These are phyloP conservation scores for Athripsodes cinereus DNA, from an alignment of 2,888 invertebrate genomes.

Conservation along the genomic window DNA sequence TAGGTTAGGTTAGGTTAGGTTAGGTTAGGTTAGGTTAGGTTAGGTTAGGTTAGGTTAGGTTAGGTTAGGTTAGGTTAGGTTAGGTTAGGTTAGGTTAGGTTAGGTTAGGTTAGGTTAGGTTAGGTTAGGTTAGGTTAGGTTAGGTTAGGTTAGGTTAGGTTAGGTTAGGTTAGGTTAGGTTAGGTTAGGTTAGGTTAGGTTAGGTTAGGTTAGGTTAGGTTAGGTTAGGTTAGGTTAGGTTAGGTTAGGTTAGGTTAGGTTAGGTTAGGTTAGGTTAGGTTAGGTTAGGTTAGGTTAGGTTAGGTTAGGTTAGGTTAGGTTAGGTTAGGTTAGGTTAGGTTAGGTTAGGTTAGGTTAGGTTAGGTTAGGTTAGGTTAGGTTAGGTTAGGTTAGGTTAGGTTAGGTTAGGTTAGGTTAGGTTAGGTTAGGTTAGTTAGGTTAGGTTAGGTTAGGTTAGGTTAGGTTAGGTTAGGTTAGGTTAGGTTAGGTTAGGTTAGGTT, in stretches of 20 bases:
- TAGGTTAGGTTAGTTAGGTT: conserved; percentile 21
- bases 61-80: conserved; percentile 22
- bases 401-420: conserved; percentile 22
- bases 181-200: conserved; percentile 24
- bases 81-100: conserved; percentile 28
- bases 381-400: conserved; percentile 22
- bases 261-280: conserved; percentile 21
- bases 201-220: conserved; percentile 21
- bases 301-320: conserved; percentile 23
- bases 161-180: conserved; percentile 22
- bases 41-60: conserved; percentile 26
- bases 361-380: conserved; percentile 22
- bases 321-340: conserved; percentile 21
- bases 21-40: conserved; percentile 21
- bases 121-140: conserved; percentile 25
- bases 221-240: conserved; percentile 22
- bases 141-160: conserved; percentile 24
- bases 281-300: conserved; percentile 23
- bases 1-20: conserved; percentile 8
- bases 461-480: conserved; percentile 20
- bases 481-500: conserved; percentile 20
- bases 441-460: conserved; percentile 23
- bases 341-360: conserved; percentile 23
- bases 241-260: conserved; percentile 17
- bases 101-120: conserved; percentile 27